Evolutionary conservation across 1,140 invertebrate genomes (phyloP).

Genomic region (Augochlora pura): DNA sequence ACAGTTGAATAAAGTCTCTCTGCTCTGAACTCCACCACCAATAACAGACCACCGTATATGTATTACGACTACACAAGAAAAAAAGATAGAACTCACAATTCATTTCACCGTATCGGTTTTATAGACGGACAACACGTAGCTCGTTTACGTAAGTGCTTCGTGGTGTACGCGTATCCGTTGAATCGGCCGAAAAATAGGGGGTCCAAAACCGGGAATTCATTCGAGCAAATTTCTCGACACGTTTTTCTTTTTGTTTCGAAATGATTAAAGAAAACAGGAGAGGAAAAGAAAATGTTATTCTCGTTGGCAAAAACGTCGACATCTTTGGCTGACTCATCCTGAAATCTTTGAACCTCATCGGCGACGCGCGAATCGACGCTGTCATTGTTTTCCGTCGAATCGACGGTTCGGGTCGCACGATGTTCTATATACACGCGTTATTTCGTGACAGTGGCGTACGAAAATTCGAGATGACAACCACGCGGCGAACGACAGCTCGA

Average conservation of each 20-base stretch:
- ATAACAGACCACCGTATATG: neutral
- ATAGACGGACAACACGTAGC: neutral
- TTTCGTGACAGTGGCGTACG: conserved; percentile 1
- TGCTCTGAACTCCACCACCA: neutral
- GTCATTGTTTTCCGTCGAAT: conserved; percentile 7
- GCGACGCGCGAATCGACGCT: neutral
- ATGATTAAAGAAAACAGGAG: neutral
- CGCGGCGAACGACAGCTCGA: neutral
- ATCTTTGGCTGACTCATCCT: neutral
- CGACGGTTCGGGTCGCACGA: neutral
- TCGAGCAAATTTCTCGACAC: neutral
- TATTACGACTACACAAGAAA: neutral
- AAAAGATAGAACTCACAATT: neutral
- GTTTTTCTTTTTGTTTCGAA: neutral
- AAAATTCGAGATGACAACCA: neutral
- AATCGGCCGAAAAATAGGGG: neutral
- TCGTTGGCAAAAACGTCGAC: conserved; percentile 10
- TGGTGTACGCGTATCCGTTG: neutral
- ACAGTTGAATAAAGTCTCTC: no score
- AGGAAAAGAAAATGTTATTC: neutral
- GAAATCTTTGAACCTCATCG: neutral
- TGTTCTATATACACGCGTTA: conserved; percentile 10
- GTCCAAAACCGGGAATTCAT: conserved; percentile 1
- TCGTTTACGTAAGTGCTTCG: conserved; percentile 5
- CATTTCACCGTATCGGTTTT: neutral